Evolutionary conservation across 2,888 invertebrate genomes (phyloP), one percentile per base, ranked within the genome.

Genomic region (Sinohyriopsis cumingii): DNA sequence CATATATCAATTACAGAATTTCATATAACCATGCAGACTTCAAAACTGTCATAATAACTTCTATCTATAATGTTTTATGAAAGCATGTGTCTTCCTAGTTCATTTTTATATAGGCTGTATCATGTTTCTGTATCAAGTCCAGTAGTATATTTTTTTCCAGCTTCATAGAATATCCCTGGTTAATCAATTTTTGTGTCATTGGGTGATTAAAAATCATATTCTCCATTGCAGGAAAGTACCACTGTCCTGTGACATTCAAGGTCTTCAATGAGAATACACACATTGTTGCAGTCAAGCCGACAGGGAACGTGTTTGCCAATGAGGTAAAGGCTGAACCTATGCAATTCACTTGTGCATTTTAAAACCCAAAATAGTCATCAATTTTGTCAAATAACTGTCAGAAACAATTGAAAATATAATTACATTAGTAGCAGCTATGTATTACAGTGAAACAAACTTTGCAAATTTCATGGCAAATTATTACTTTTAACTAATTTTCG

Each of bases 211-310:
- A 28, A 28, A 62, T 12, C n/a, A 19, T 60, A 33, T 28, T 20
- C 28, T 65, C 59, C 64, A 69, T 71, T 81, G 9, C 76, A 89
- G 94, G 92, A 5, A 93, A 95, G 81, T 95, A 94, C 87, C 97
- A 98, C 87, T 99, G 98, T 83, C 98, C 98, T 0, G 97, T 98
- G 6, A 91, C 98, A 33, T 98, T 95, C 87, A 97, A 97, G 90
- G 92, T 93, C 0, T 97, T 99, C 85, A 96, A 96, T 0, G 96
- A 96, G 86, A 96, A 96, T 90, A 96, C 97, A 0, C 95, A 98
- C 86, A 96, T 99, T 89, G 96, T 96, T 28, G 95, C 96, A 0
- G 93, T 98, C 73, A 93, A 93, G 68, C 94, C 94, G 0, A 97
- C 96, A 15, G 99, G 99, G 45, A 99, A 99, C 93, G 98, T 99